Evolutionary conservation across 2,797 vertebrate species (phyloP).

Genomic region (Pipistrellus pygmaeus): DNA sequence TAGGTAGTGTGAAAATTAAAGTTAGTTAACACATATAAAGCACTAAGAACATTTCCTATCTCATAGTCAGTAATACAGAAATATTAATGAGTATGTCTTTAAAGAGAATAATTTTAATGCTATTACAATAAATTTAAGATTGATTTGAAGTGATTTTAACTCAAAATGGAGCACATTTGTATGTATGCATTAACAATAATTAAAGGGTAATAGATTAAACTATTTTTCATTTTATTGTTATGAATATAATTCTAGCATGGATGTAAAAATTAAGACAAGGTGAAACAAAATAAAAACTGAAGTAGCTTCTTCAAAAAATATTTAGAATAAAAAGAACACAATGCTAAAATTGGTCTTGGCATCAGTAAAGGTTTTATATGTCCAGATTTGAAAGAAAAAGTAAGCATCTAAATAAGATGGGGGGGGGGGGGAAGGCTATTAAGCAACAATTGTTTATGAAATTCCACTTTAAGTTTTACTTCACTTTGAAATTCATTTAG

Average conservation of each 20-base stretch:
- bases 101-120: neutral
- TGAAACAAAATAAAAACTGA: neutral
- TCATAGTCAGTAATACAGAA: neutral
- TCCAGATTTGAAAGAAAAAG: neutral
- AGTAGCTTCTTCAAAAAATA: neutral
- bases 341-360: neutral
- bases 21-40: neutral
- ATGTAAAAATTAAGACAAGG: neutral
- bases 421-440: neutral
- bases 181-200: neutral
- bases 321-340: neutral
- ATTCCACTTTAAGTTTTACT: neutral
- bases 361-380: neutral
- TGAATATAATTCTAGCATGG: neutral
- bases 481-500: neutral
- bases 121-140: neutral
- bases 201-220: neutral
- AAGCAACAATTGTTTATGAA: slow-evolving; percentile 4
- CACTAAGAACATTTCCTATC: neutral
- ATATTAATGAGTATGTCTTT: neutral
- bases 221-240: neutral
- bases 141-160: neutral
- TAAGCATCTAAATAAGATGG: neutral
- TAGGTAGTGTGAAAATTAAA: neutral
- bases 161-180: neutral